Evolutionary conservation across 2,797 vertebrate genomes (phyloP).

Genomic region (Tauraco hartlaubi): DNA sequence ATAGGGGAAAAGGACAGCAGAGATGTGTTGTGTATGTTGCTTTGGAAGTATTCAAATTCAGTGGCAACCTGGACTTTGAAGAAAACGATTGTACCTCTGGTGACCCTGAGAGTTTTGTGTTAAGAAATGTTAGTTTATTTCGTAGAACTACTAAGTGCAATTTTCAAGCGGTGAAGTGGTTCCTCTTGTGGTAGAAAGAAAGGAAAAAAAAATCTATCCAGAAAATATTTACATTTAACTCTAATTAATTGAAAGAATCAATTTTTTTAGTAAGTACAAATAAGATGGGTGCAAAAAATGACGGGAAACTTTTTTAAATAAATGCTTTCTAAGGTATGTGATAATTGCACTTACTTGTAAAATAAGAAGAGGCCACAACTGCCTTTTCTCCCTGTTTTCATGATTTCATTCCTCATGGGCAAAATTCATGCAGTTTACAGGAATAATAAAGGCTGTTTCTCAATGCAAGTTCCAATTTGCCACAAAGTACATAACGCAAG

Average conservation of each 20-base stretch:
- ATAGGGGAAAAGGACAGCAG: not conserved
- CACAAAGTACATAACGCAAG: not conserved
- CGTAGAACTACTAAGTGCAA: not conserved
- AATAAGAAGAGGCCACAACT: not conserved
- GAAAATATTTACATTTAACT: not conserved
- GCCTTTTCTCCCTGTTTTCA: not conserved
- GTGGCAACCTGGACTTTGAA: not conserved
- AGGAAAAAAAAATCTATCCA: not conserved
- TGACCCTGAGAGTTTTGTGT: not conserved
- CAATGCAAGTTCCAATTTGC: conserved; percentile 15
- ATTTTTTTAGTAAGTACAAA: not conserved
- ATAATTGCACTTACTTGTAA: not conserved
- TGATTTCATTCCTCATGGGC: not conserved
- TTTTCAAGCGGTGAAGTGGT: not conserved
- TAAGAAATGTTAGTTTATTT: not conserved
- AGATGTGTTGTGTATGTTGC: not conserved
- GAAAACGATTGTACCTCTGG: not conserved
- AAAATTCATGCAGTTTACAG: conserved; percentile 24
- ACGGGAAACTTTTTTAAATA: not conserved
- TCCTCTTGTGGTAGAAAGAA: not conserved
- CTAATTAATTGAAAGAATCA: not conserved
- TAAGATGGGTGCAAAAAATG: not conserved
- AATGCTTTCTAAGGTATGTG: not conserved
- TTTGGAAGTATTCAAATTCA: not conserved
- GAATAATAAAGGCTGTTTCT: conserved; percentile 4